A percentile compares a stretch with the other conserved stretches of the same genome.
These are phyloP conservation scores for Doris montereyensis DNA, from an alignment of 2,888 invertebrate species.

Conservation along the genomic window DNA sequence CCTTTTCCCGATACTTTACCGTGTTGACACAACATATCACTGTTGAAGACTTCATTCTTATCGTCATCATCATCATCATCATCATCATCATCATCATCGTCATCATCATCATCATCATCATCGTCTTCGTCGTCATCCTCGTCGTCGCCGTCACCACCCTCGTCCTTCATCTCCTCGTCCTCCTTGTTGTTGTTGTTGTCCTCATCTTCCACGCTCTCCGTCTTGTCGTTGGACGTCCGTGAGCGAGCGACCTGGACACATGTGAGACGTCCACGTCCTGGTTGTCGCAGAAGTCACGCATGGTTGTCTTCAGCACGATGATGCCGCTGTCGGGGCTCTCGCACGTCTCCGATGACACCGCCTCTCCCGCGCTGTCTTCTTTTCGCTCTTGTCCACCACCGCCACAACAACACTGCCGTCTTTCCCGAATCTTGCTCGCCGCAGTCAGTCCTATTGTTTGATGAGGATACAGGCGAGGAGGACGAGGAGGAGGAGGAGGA, in stretches of 20 bases:
- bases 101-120: slow-evolving; percentile 21
- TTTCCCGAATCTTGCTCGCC: too few relatives aligned
- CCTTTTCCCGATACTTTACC: too few relatives aligned
- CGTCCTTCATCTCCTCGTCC: slow-evolving; percentile 5
- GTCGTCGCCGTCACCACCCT: slow-evolving; percentile 35
- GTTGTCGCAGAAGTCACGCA: slow-evolving; percentile 10
- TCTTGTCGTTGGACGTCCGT: background rate
- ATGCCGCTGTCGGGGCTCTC: slow-evolving; percentile 36
- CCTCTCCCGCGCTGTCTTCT: background rate
- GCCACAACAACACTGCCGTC: too few relatives aligned
- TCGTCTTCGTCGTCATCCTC: slow-evolving; percentile 17
- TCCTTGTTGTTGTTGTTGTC: background rate
- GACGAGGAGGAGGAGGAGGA: background rate
- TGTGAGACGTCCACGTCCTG: too few relatives aligned
- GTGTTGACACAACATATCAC: slow-evolving; percentile 77
- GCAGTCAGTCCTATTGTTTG: too few relatives aligned
- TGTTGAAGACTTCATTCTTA: slow-evolving; percentile 74
- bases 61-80: slow-evolving; percentile 38
- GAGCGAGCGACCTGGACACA: too few relatives aligned
- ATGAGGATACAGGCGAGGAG: background rate
- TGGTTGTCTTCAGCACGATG: slow-evolving; percentile 29
- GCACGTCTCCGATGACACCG: background rate
- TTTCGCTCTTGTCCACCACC: background rate
- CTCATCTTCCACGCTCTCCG: background rate
- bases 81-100: slow-evolving; percentile 33